Base-by-base conservation (phyloP, 2,797 vertebrate species). In the Tachyglossus aculeatus region DNA sequence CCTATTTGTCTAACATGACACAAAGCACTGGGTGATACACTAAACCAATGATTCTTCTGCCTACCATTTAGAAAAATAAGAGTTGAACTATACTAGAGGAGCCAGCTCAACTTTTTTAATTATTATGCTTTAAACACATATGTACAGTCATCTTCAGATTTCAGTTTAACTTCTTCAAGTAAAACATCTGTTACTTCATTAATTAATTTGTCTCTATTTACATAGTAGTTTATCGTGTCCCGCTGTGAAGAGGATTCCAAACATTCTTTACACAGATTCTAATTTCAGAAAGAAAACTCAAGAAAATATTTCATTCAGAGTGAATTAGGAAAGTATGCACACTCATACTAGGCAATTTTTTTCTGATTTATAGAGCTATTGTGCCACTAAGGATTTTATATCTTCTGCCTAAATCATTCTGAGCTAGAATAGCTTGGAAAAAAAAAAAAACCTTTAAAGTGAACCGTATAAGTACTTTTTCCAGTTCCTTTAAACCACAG, bases 1-100 rank as follows among this genome's bases (percentile, higher is more conserved):
- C 87, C 88, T 86, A 77, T 86, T 87, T 89, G 81, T 85, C 84
- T 90, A 81, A 86, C 66, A 79, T 90, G 82, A 89, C 83, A 90
- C 40, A 84, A 85, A 78, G 31, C 84, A 74, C 71, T 75, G 10
- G 86, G 77, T 78, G 71, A 87, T 90, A 71, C 68, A 59, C 44
- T 34, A 67, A 88, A 78, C 67, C 86, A 74, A 72, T 72, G 69
- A 83, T 83, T 73, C 82, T 59, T 78, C 55, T 78, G 81, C 53
- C 74, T 68, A 82, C 67, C 80, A 57, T 80, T 84, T 57, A 45
- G 78, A 63, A 67, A 73, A 81, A 77, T 65, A 69, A 84, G 72
- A 86, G 63, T 71, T 52, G 67, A 81, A 69, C 66, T 52, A 77
- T 19, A 45, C 34, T 47, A 81, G 59, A n/a, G 83, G 77, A 85